Evolutionary conservation across 1,140 invertebrate genomes (phyloP).

Genomic region (Hyles euphorbiae): DNA sequence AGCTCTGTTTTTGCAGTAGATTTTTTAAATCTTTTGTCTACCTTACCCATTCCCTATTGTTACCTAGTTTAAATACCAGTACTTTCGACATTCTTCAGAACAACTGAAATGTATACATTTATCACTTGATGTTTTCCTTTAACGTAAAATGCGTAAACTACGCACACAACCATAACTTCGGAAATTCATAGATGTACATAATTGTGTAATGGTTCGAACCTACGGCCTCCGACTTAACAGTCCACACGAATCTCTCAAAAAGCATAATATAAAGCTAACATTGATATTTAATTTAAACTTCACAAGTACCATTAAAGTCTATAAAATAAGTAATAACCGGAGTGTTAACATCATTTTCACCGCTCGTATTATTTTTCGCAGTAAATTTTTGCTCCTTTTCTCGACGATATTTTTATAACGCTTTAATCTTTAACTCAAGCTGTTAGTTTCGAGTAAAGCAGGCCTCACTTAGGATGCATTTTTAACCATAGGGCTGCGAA

Average conservation of each 20-base stretch:
- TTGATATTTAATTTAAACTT: no score
- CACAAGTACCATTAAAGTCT: constrained; percentile 20
- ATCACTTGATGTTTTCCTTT: no score
- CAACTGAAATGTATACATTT: no score
- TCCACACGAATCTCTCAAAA: no score
- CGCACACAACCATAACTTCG: background rate
- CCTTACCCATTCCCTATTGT: no score
- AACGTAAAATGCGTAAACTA: background rate
- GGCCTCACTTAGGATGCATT: constrained; percentile 34
- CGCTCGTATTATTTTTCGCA: constrained; percentile 20
- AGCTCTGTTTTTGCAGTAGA: no score
- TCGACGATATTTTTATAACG: constrained; percentile 35
- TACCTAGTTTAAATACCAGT: no score
- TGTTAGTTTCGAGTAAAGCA: constrained; percentile 30
- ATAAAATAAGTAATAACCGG: constrained; percentile 13
- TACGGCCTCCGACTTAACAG: background rate
- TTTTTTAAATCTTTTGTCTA: no score
- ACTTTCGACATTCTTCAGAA: no score
- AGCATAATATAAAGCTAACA: no score
- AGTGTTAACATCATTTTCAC: constrained; percentile 29
- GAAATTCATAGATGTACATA: background rate
- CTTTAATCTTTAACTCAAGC: constrained; percentile 26
- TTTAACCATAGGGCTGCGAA: constrained; percentile 39
- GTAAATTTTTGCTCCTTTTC: constrained; percentile 18
- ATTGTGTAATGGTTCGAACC: constrained; percentile 1